These are phyloP conservation scores for Coremacera marginata DNA, from an alignment of 2,888 invertebrate species.

Conservation along the genomic window DNA sequence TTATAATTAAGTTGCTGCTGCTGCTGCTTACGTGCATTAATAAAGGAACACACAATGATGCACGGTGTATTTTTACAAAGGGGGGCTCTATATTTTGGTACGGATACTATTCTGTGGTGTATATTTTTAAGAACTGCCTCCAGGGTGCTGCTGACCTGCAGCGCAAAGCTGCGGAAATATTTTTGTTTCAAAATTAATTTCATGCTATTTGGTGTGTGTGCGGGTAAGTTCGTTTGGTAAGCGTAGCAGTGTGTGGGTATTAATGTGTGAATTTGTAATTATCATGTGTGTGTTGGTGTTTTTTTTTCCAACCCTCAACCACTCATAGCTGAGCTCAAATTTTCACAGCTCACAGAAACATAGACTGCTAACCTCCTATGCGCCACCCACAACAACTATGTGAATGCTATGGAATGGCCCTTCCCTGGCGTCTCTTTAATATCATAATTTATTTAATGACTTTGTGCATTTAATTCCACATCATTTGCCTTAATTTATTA, in stretches of 20 bases:
- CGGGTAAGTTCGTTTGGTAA: background rate
- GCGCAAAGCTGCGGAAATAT: background rate
- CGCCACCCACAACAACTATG: background rate
- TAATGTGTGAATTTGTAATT: constrained; percentile 25
- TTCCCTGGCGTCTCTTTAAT: background rate
- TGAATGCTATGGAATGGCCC: background rate
- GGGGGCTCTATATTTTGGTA: too few species aligned
- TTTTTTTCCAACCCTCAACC: background rate
- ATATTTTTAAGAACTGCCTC: background rate
- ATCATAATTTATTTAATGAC: constrained; percentile 26
- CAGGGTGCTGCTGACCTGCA: background rate
- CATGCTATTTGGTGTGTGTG: background rate
- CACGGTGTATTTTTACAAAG: too few species aligned
- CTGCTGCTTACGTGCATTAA: background rate
- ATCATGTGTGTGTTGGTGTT: constrained; percentile 3
- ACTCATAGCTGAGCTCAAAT: background rate
- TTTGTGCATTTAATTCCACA: constrained; percentile 26
- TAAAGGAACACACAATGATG: background rate
- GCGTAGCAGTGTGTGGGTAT: background rate
- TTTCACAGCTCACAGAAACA: background rate
- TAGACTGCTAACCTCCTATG: background rate
- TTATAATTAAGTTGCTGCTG: constrained; percentile 14
- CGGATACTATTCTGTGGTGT: background rate
- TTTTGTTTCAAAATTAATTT: constrained; percentile 17
- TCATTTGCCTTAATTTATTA: constrained; percentile 26